Evolutionary conservation across 2,113 vertebrate genomes (phyloP).

Genomic region (Beaufortia kweichowensis): DNA sequence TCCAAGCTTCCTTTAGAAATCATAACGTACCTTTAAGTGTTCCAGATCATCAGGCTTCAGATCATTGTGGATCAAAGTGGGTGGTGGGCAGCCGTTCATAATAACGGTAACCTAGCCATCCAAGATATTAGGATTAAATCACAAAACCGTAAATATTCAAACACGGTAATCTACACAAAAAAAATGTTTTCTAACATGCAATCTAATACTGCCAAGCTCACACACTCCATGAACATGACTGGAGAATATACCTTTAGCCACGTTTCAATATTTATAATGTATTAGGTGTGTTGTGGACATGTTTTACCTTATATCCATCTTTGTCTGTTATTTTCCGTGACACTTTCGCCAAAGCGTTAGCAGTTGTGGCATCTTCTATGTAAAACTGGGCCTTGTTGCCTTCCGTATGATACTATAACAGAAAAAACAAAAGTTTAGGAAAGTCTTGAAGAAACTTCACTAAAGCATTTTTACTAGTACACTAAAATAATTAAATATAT

Average conservation of each 20-base stretch:
- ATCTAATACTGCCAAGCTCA: no score
- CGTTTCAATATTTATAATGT: background rate
- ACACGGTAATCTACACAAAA: no score
- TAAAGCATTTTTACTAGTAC: no score
- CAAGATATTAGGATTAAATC: background rate
- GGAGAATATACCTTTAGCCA: no score
- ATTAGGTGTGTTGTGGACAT: background rate
- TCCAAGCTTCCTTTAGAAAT: background rate
- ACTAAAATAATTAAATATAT: no score
- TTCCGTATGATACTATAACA: conserved; percentile 69
- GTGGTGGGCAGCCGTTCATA: conserved; percentile 45
- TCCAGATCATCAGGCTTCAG: conserved; percentile 55
- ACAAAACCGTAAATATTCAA: background rate
- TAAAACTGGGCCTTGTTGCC: conserved; percentile 73
- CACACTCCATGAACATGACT: background rate
- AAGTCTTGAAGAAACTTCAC: no score
- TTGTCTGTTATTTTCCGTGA: conserved; percentile 72
- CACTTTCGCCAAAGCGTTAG: conserved; percentile 69
- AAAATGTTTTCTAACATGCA: no score
- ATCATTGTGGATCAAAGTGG: conserved; percentile 34
- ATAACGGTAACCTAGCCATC: conserved; percentile 36
- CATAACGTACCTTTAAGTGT: conserved; percentile 50
- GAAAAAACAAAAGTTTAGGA: background rate
- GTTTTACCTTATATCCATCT: conserved; percentile 73
- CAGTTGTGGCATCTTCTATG: conserved; percentile 70